Conservation (phyloP, 2,113 vertebrate species). For the Blennius ocellaris region DNA sequence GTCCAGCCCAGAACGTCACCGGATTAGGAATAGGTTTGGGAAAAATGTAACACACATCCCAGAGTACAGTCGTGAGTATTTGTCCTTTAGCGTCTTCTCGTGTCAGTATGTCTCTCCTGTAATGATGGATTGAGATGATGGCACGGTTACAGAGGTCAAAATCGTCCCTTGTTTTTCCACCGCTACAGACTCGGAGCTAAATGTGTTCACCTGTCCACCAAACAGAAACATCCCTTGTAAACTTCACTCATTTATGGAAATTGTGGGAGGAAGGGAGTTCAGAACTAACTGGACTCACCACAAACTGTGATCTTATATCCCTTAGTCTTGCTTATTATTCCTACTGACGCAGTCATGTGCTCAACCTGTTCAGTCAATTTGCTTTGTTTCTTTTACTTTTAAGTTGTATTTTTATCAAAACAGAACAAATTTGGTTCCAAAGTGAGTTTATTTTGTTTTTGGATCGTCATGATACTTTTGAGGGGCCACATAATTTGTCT, state of each 20-base stretch:
- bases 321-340: no score
- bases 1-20: neutral
- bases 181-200: neutral
- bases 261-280: no score
- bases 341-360: no score
- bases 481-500: neutral
- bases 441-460: no score
- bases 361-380: no score
- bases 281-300: no score
- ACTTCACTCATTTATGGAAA: no score
- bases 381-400: no score
- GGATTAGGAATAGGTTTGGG: neutral
- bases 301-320: no score
- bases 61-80: neutral
- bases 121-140: neutral
- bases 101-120: neutral
- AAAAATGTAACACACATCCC: neutral
- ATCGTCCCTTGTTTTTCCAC: neutral
- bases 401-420: no score
- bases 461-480: neutral
- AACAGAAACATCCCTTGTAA: no score
- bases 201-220: neutral
- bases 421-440: no score
- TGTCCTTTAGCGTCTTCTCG: neutral
- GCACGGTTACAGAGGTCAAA: neutral